Conservation (phyloP, 2,797 vertebrate genomes). For the Eurystomus glaucurus region DNA sequence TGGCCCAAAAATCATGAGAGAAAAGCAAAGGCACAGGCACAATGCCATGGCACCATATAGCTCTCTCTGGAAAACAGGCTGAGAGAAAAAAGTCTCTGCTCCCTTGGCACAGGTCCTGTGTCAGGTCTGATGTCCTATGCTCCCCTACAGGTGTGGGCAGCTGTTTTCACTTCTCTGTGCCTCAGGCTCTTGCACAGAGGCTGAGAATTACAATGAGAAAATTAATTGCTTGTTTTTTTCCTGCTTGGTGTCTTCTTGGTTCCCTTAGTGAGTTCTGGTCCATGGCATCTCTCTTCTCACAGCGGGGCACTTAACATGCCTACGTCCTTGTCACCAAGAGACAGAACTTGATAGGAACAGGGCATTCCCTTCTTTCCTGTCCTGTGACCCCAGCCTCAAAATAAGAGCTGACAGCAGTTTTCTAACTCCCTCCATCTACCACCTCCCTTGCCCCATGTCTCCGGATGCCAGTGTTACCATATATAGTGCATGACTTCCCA, state of each 20-base stretch:
- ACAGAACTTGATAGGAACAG: neutral
- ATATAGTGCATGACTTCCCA: neutral
- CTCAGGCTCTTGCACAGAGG: neutral
- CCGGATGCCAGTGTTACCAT: neutral
- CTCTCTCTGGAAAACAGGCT: neutral
- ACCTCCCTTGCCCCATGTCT: neutral
- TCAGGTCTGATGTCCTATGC: neutral
- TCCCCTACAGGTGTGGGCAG: neutral
- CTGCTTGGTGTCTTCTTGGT: neutral
- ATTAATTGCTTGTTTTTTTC: neutral
- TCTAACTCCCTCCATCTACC: neutral
- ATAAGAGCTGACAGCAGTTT: neutral
- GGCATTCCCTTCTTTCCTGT: neutral
- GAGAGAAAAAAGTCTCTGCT: neutral
- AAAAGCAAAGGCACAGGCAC: neutral
- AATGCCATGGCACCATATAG: neutral
- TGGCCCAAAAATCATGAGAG: neutral
- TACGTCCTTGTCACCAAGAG: neutral
- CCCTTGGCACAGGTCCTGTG: neutral
- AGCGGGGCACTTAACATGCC: neutral
- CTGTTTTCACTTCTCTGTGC: neutral
- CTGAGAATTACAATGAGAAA: neutral
- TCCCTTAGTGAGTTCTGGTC: neutral
- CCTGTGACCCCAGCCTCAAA: neutral
- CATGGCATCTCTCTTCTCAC: neutral